phyloP scores from a whole-genome alignment of 2,888 invertebrate species.

The Margaritifera margaritifera region DNA sequence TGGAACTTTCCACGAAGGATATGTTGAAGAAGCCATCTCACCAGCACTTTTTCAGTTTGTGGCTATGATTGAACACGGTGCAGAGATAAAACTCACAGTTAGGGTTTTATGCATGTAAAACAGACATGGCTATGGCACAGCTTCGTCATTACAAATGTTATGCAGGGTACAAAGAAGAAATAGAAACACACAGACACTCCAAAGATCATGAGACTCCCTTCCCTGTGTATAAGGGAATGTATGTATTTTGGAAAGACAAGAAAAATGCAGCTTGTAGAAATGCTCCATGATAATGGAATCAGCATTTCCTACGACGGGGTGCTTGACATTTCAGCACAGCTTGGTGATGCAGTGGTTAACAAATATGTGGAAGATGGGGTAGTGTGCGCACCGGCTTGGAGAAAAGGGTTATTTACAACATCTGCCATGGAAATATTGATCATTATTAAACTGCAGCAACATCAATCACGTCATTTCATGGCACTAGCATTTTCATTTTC shows the following conservation, averaged over 20 bases:
- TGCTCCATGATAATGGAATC: too few relatives aligned
- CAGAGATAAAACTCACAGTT: too few relatives aligned
- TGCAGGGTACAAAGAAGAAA: conserved; percentile 8
- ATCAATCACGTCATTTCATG: conserved; percentile 23
- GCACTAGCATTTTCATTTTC: conserved; percentile 24
- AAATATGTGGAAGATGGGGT: conserved; percentile 29
- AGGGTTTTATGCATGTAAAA: too few relatives aligned
- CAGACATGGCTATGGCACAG: too few relatives aligned
- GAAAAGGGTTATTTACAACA: conserved; percentile 39
- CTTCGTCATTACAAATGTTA: conserved; percentile 23
- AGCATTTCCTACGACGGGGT: conserved; percentile 47
- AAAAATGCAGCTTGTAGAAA: conserved; percentile 33
- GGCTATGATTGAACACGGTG: too few relatives aligned
- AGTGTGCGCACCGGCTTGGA: conserved; percentile 24
- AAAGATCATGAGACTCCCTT: too few relatives aligned
- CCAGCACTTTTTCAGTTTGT: too few relatives aligned
- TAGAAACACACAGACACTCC: conserved; percentile 10
- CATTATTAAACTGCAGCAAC: conserved; percentile 32
- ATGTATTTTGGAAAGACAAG: conserved; percentile 34
- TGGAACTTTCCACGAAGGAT: too few relatives aligned
- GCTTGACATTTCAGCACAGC: conserved; percentile 39
- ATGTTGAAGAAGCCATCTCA: too few relatives aligned
- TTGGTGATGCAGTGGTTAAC: conserved; percentile 28
- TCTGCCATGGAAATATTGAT: conserved; percentile 49
- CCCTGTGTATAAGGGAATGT: conserved; percentile 18